Percentiles rank a stretch among this genome's conserved stretches.
Conservation (phyloP, 2,888 invertebrate species). For the Nowickia ferox region DNA sequence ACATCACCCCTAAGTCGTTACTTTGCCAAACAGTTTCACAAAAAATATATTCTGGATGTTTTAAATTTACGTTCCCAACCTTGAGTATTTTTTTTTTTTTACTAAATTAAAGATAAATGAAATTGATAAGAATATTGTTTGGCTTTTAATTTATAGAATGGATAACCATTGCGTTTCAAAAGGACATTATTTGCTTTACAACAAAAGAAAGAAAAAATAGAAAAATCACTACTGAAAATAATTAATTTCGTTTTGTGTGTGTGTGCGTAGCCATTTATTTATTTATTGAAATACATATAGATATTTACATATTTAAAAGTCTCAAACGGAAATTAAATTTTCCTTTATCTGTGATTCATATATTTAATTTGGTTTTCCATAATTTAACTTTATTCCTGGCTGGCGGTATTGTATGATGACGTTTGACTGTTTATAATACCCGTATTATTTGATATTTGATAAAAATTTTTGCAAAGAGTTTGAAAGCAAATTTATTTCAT, state of each 20-base stretch:
- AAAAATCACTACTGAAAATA: conserved; percentile 40
- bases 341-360: conserved; percentile 60
- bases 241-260: conserved; percentile 59
- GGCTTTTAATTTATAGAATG: conserved; percentile 23
- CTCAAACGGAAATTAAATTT: conserved; percentile 70
- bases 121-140: conserved; percentile 43
- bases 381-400: conserved; percentile 21
- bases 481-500: conserved; percentile 64
- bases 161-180: conserved; percentile 55
- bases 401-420: neutral
- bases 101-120: conserved; percentile 62
- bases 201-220: conserved; percentile 34
- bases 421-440: neutral
- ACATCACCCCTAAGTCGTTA: neutral
- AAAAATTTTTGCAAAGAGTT: conserved; percentile 15
- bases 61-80: neutral
- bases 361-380: conserved; percentile 58
- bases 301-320: neutral
- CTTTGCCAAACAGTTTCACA: neutral
- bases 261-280: neutral
- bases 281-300: conserved; percentile 27
- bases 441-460: conserved; percentile 23
- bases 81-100: neutral
- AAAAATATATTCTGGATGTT: neutral
- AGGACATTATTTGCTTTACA: conserved; percentile 54